Base-by-base conservation (phyloP, 2,113 vertebrate species). In the Strigops habroptila region DNA sequence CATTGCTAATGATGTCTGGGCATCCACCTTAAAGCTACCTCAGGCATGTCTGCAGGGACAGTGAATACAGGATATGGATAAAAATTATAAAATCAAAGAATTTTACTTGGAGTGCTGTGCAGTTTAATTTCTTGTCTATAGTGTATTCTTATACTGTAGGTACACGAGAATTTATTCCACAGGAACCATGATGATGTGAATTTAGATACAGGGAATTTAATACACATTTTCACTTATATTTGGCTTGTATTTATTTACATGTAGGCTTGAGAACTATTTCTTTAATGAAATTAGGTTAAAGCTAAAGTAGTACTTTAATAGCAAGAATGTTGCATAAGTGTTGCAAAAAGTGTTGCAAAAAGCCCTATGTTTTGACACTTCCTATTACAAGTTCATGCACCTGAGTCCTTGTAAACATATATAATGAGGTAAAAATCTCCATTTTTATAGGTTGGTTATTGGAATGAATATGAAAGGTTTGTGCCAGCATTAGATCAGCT, bases 381-480 rank as follows among this genome's bases (percentile, higher is more conserved):
- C 30, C 39, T 75, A 33, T 79, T 55, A 28, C 12, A 69, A 87
- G 57, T 75, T 77, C 43, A 51, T 35, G 33, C 28, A 27, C 27
- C 76, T 49, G 14, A 73, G 55, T 86, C 76, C 79, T 80, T 88
- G 52, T 76, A 93, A 96, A 95, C 7, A 6, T 86, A 80, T 93
- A 68, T 67, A 92, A 96, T 16, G 49, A 91, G 52, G 68, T 88
- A 86, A 97, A 74, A 97, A 95, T 98, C 97, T 97, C 96, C 31
- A 88, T 97, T 97, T 98, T 98, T 97, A n/a, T 97, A 99, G 99
- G 99, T 99, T 94, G 99, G 99, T 88, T 99, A 99, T 97, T 99
- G 99, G 99, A 99, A 99, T 86, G 99, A 99, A 93, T 99, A 99
- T 97, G 98, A 99, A 88, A 98, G 99, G 93, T 99, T 99, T 98